A percentile compares a stretch with the other conserved stretches of the same genome.
phyloP scores from a whole-genome alignment of 2,888 invertebrate species.

The Helobdella robusta region DNA sequence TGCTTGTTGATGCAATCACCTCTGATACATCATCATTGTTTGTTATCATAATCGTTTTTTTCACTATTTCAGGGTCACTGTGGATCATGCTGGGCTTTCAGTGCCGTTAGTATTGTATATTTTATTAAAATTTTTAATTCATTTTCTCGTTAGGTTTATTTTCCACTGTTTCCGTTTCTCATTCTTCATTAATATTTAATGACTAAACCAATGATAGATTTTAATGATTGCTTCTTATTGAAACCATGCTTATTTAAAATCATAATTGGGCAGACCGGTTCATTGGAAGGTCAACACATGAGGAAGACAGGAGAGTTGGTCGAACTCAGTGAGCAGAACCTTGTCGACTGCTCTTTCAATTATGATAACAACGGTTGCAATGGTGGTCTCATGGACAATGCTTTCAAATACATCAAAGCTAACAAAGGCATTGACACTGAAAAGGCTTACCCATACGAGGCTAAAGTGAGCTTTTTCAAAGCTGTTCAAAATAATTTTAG shows the following conservation, averaged over 20 bases:
- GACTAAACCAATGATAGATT: no score
- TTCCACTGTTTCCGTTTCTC: no score
- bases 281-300: slow-evolving; percentile 21
- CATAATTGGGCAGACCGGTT: slow-evolving; percentile 21
- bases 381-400: slow-evolving; percentile 36
- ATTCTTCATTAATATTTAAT: no score
- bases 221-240: no score
- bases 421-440: slow-evolving; percentile 61
- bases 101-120: slow-evolving; percentile 9
- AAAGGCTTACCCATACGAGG: slow-evolving; percentile 43
- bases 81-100: slow-evolving; percentile 27
- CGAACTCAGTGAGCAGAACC: slow-evolving; percentile 47
- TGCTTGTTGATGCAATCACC: neutral
- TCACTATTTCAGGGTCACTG: slow-evolving; percentile 17
- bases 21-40: neutral
- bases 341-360: slow-evolving; percentile 49
- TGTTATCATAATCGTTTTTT: no score
- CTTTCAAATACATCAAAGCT: slow-evolving; percentile 52
- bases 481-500: no score
- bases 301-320: neutral
- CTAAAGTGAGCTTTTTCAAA: no score
- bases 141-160: no score
- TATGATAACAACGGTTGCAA: slow-evolving; percentile 34
- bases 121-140: neutral
- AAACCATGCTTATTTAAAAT: neutral